Base-by-base conservation (phyloP, 2,888 invertebrate species). In the Esperia sulphurella region DNA sequence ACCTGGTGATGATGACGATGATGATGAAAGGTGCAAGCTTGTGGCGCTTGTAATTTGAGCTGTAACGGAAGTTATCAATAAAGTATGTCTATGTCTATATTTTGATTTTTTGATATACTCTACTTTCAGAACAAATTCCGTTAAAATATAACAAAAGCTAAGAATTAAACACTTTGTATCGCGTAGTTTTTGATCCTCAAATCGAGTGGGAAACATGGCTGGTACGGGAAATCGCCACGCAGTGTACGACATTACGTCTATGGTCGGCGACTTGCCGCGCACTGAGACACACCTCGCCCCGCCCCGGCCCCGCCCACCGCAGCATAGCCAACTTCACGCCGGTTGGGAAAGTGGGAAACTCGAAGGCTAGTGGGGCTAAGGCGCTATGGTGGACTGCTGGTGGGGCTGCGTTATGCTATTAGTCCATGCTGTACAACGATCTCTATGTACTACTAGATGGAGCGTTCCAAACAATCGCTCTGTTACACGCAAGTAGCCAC, bases 271-370 rank as follows among this genome's bases (percentile, higher is more conserved):
- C 38, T 35, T 60, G 65, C 57, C 65, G 68, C 67, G 65, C 60
- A 65, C 65, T 68, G 68, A 65, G 69, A 71, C 72, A 61, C 72
- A 9, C 75, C 68, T 71, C 74, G 68, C 67, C 71, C 78, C 77
- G 77, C 78, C 73, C 65, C 51, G 67, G 79, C 63, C 68, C 77
- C 83, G 83, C 84, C 84, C 78, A 80, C 79, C 71, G 68, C 49
- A 63, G 54, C 57, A 77, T 52, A 57, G 69, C 75, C 65, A 72
- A 83, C 84, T 85, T 83, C 84, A 75, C 71, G 50, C 50, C 65
- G 69, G 71, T 76, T 61, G 74, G 82, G 79, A 84, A 86, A 83
- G 83, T 81, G 83, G 85, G 82, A 85, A 85, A 83, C 73, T 75
- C 72, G 69, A 45, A 67, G 64, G 68, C 66, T 64, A 72, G 76